phyloP scores from a whole-genome alignment of 2,888 invertebrate species.

The Pseudococcus longispinus region DNA sequence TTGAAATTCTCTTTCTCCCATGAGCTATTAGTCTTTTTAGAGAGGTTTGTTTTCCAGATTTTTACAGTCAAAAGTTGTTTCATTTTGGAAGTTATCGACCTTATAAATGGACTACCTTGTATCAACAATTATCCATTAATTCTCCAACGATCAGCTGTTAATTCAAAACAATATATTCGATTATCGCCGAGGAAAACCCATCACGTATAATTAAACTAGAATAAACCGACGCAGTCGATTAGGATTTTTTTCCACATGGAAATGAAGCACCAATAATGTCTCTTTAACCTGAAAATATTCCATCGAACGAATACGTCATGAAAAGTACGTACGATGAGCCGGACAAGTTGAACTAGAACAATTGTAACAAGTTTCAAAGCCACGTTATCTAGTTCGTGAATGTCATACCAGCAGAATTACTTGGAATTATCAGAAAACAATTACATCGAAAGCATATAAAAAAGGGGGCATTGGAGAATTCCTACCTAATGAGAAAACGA shows the following conservation, averaged over 20 bases:
- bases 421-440: neutral
- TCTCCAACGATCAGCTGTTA: no score
- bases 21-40: no score
- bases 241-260: neutral
- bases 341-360: neutral
- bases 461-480: neutral
- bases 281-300: neutral
- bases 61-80: no score
- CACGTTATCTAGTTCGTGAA: neutral
- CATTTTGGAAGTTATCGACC: no score
- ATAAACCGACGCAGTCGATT: neutral
- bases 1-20: no score
- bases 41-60: no score
- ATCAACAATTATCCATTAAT: no score
- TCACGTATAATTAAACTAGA: neutral
- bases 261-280: neutral
- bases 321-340: neutral
- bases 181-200: neutral
- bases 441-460: neutral
- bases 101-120: no score
- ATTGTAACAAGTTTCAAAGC: neutral
- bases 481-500: no score
- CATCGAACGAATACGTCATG: neutral
- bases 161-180: neutral
- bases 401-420: neutral